Conservation (phyloP, 2,113 vertebrate genomes). For the Calidris pugnax region DNA sequence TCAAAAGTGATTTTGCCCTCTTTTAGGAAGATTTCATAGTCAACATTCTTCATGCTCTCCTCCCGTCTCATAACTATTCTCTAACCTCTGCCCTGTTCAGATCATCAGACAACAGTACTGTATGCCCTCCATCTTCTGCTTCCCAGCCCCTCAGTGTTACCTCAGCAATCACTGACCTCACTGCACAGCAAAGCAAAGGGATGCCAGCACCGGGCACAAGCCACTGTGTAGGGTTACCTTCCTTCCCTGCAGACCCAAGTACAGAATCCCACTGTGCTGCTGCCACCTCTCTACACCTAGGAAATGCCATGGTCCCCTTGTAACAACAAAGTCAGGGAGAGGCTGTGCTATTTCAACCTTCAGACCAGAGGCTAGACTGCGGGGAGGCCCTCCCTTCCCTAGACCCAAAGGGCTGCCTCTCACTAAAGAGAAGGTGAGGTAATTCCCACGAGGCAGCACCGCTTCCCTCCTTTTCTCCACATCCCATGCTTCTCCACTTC, state of each 20-base stretch:
- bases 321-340: background rate
- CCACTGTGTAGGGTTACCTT: too few relatives aligned
- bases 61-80: background rate
- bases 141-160: background rate
- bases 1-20: background rate
- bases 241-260: background rate
- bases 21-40: background rate
- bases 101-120: background rate
- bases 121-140: background rate
- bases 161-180: background rate
- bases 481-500: background rate
- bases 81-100: background rate
- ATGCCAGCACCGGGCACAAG: background rate
- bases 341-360: background rate
- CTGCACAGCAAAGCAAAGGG: background rate
- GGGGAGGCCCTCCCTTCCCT: background rate
- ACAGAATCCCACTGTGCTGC: background rate
- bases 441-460: rapidly evolving
- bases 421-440: background rate
- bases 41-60: background rate
- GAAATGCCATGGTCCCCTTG: background rate
- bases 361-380: background rate
- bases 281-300: too few relatives aligned
- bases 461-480: background rate
- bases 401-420: background rate